Evolutionary conservation across 2,797 vertebrate species (phyloP).

Genomic region (Platyrinchus mystaceus): DNA sequence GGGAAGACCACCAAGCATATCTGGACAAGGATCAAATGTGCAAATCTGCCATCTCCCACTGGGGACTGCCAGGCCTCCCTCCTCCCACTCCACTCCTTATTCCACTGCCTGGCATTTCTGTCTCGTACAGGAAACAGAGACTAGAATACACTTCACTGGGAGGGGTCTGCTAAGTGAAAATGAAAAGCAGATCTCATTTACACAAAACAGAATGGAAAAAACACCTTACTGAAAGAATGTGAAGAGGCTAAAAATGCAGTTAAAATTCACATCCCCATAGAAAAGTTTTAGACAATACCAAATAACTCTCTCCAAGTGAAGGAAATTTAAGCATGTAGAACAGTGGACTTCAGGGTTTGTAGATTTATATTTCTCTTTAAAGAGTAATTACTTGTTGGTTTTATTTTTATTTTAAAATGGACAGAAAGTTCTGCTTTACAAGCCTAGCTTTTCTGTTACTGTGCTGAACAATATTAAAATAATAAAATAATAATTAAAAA

Average conservation of each 20-base stretch:
- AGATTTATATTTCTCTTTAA: neutral
- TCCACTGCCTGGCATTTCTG: neutral
- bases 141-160: neutral
- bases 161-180: neutral
- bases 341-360: neutral
- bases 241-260: neutral
- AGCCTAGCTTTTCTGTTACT: neutral
- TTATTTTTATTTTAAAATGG: neutral
- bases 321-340: neutral
- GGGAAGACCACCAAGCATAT: neutral
- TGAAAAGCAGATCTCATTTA: neutral
- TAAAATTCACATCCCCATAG: neutral
- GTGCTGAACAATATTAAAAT: neutral
- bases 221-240: neutral
- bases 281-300: neutral
- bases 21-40: neutral
- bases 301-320: neutral
- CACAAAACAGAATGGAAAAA: neutral
- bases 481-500: neutral
- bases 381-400: neutral
- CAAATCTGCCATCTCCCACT: neutral
- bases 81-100: neutral
- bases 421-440: neutral
- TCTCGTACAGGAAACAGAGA: fast-evolving
- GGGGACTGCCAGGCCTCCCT: neutral